Evolutionary conservation across 2,797 vertebrate species (phyloP).

Genomic region (Psittacula echo): DNA sequence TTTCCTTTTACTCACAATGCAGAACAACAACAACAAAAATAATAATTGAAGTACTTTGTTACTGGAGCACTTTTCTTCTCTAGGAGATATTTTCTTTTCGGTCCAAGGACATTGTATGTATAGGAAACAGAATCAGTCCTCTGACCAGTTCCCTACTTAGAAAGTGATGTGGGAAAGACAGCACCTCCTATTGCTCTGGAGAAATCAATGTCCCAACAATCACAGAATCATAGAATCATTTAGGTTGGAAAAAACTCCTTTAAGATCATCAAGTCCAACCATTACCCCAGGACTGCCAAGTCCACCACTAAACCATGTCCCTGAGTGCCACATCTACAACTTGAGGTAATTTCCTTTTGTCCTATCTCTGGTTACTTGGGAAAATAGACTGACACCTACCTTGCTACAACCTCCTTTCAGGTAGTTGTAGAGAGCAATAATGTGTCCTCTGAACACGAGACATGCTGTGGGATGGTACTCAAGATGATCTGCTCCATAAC

Average conservation of each 20-base stretch:
- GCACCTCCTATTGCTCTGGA: background rate
- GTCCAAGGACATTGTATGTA: background rate
- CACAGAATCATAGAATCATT: background rate
- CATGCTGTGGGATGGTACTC: background rate
- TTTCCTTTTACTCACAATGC: background rate
- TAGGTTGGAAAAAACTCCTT: background rate
- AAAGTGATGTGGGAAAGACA: background rate
- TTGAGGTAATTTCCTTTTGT: background rate
- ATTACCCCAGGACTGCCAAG: background rate
- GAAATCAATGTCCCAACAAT: background rate
- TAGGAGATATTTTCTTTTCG: background rate
- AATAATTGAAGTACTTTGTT: background rate
- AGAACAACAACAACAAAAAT: background rate
- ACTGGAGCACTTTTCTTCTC: background rate
- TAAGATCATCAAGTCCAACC: background rate
- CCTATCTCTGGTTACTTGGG: background rate
- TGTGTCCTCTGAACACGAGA: background rate
- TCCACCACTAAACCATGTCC: background rate
- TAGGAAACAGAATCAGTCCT: background rate
- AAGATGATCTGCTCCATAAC: background rate
- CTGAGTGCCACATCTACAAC: background rate
- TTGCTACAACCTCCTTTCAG: background rate
- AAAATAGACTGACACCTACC: background rate
- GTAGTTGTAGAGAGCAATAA: background rate
- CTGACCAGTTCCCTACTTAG: background rate